Percentiles rank a stretch among this genome's conserved stretches.
phyloP scores from a whole-genome alignment of 2,888 invertebrate genomes.

The Eudemis profundana region DNA sequence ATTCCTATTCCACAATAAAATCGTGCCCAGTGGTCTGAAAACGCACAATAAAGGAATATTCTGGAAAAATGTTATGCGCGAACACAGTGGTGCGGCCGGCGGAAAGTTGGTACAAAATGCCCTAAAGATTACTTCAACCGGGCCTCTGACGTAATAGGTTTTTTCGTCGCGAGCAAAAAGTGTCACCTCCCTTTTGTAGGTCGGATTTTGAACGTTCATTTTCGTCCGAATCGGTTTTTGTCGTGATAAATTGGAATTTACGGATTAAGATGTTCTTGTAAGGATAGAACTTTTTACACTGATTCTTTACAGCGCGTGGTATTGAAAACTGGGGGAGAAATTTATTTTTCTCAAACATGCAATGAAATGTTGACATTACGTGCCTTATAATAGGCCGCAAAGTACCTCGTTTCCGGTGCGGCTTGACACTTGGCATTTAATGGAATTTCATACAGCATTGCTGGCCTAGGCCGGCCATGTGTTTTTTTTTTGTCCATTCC shows the following conservation, averaged over 20 bases:
- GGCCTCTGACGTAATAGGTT: constrained; percentile 24
- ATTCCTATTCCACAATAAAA: constrained; percentile 26
- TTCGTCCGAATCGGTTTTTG: constrained; percentile 40
- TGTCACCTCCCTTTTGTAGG: constrained; percentile 33
- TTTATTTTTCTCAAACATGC: too few relatives aligned
- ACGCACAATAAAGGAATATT: constrained; percentile 19
- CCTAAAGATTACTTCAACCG: constrained; percentile 10
- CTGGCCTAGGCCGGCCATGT: too few relatives aligned
- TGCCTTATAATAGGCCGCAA: too few relatives aligned
- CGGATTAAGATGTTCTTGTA: constrained; percentile 35
- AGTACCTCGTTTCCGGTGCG: too few relatives aligned
- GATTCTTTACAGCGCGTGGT: constrained; percentile 12
- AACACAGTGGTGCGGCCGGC: not conserved
- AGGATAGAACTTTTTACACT: constrained; percentile 11
- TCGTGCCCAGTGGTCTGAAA: constrained; percentile 13
- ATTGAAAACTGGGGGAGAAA: not conserved
- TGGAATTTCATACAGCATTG: too few relatives aligned
- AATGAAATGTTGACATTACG: too few relatives aligned
- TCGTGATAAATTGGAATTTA: constrained; percentile 42
- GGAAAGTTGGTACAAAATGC: constrained; percentile 7
- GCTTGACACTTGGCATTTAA: too few relatives aligned
- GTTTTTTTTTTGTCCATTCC: too few relatives aligned
- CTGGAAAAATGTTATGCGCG: constrained; percentile 8
- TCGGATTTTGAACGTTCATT: constrained; percentile 34
- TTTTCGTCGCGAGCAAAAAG: constrained; percentile 27